Conservation (phyloP, 2,888 invertebrate species). For the Drosophila siamana region DNA sequence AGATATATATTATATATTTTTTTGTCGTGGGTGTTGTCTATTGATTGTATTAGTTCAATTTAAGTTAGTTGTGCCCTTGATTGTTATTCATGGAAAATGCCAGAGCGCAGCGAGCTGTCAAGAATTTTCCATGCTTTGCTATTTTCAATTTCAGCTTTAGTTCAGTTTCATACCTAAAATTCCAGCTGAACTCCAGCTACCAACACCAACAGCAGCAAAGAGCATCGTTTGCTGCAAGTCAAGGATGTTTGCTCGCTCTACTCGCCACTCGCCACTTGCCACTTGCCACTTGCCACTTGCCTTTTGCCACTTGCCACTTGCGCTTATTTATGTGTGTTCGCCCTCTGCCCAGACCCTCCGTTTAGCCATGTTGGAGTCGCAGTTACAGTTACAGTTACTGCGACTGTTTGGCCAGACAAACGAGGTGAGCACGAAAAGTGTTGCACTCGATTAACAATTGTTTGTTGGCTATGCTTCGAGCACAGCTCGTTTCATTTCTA, state of each 20-base stretch:
- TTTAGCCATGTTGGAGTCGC: constrained; percentile 18
- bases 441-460: background rate
- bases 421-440: constrained; percentile 22
- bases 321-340: constrained; percentile 69
- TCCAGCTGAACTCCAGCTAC: constrained; percentile 34
- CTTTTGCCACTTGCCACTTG: constrained; percentile 28
- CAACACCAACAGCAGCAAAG: background rate
- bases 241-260: constrained; percentile 54
- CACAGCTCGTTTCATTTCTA: constrained; percentile 11
- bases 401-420: constrained; percentile 31
- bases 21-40: constrained; percentile 4
- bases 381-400: constrained; percentile 37
- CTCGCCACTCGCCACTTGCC: too few species aligned
- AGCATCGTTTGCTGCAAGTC: constrained; percentile 52
- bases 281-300: constrained; percentile 28
- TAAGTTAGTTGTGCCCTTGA: constrained; percentile 3
- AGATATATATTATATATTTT: background rate
- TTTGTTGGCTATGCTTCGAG: background rate
- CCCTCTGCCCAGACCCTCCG: constrained; percentile 25
- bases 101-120: background rate
- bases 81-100: constrained; percentile 6
- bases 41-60: constrained; percentile 50
- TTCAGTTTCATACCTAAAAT: constrained; percentile 55
- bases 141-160: constrained; percentile 44
- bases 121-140: constrained; percentile 29